A percentile compares a stretch with the other conserved stretches of the same genome.
Conservation (phyloP, 30 jellyfish, hydroid and myxozoan species). For the Turritopsis dohrnii region DNA sequence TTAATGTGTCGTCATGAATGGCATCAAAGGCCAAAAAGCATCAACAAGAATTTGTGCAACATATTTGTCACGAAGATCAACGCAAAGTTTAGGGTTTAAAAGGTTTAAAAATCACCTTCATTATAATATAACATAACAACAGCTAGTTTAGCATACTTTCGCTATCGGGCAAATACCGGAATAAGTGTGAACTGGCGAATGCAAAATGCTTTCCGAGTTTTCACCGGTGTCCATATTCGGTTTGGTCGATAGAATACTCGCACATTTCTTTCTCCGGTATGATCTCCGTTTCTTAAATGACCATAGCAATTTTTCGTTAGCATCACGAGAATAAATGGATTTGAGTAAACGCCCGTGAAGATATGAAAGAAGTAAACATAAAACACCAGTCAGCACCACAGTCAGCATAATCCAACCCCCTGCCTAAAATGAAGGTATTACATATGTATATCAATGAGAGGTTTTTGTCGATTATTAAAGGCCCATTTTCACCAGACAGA, state of each 20-base stretch:
- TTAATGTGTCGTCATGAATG: too few relatives aligned
- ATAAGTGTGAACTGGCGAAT: background rate
- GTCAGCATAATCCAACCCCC: conserved; percentile 1
- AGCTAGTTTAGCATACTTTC: background rate
- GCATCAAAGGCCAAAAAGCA: too few relatives aligned
- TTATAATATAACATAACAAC: too few relatives aligned
- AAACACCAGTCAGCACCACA: background rate
- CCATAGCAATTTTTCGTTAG: background rate
- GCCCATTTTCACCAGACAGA: too few relatives aligned
- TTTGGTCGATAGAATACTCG: background rate
- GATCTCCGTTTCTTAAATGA: background rate
- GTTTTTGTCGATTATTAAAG: too few relatives aligned
- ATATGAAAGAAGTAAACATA: background rate
- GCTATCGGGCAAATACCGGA: background rate
- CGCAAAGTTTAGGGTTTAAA: too few relatives aligned
- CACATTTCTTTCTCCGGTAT: background rate
- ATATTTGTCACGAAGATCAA: too few relatives aligned
- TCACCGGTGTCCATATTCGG: background rate
- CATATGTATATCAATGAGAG: too few relatives aligned
- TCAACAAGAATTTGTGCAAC: too few relatives aligned
- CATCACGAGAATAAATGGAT: background rate
- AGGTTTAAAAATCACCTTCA: too few relatives aligned
- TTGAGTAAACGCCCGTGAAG: background rate
- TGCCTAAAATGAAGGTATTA: background rate
- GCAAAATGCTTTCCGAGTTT: background rate